Conservation (phyloP, 2,113 vertebrate genomes). For the Calonectris borealis region DNA sequence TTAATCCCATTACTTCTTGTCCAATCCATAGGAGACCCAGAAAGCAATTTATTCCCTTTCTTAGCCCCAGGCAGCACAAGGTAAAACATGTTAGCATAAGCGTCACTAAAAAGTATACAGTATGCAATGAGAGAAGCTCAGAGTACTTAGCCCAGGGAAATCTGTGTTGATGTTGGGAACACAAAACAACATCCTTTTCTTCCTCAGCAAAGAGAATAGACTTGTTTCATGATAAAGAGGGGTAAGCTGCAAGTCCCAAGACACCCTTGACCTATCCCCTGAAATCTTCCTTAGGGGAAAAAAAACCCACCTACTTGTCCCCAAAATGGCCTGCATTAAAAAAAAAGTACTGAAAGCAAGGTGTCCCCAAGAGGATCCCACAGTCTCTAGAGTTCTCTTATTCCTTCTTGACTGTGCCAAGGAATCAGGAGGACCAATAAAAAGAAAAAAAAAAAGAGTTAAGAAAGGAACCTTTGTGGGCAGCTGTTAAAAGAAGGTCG, state of each 20-base stretch:
- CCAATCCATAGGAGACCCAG: conserved; percentile 17
- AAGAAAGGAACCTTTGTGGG: conserved; percentile 73
- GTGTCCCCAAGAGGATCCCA: not conserved
- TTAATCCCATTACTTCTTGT: conserved; percentile 29
- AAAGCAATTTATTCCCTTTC: conserved; percentile 37
- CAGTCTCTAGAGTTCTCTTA: conserved; percentile 38
- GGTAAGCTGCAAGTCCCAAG: not conserved
- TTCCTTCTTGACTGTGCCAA: conserved; percentile 38
- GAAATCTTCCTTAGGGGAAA: not conserved
- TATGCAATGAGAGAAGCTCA: not conserved
- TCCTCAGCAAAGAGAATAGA: not conserved
- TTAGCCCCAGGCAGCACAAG: conserved; percentile 47
- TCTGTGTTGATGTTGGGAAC: not conserved
- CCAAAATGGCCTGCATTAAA: not conserved
- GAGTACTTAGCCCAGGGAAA: not conserved
- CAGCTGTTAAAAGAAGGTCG: conserved; percentile 62
- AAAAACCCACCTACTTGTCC: not conserved
- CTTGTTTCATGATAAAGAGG: not conserved
- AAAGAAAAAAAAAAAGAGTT: not conserved
- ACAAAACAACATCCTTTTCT: not conserved
- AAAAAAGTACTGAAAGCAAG: not conserved
- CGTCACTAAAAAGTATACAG: not conserved
- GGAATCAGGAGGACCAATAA: conserved; percentile 50
- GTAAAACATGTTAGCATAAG: conserved; percentile 27
- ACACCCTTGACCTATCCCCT: not conserved